Evolutionary conservation across 53 echinoderm and acorn worm genomes (phyloP), one percentile per base, ranked within the genome.

Genomic region (Apostichopus leukothele): DNA sequence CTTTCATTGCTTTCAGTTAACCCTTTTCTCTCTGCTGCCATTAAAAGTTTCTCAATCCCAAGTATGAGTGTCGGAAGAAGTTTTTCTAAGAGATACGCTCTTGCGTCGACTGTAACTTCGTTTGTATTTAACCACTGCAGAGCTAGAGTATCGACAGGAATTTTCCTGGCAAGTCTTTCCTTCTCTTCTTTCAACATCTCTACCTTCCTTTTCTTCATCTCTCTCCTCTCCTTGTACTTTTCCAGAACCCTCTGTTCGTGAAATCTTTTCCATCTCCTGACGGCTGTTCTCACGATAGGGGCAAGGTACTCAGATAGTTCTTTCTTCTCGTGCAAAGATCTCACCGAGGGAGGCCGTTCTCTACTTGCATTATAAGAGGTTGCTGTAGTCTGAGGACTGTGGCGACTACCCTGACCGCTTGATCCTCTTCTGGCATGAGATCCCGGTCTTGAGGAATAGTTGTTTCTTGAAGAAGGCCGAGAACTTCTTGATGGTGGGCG

Each of bases 191-290:
- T 89, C 50, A 92, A 88, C 25, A 53, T 83, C 53, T 94, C 89
- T 5, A 99, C 81, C 13, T 90, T 91, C 7, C 88, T 88, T 50
- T 90, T 94, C 74, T 96, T 96, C 52, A 68, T 87, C 21, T 94
- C 88, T 26, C 91, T 92, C 73, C 95, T 88, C 75, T 96, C 93
- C 83, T 96, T 92, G 91, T 93, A 94, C 51, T 91, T 90, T 85
- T 98, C 99, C 5, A 94, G 91, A 14, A 98, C 96, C 84, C 93
- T 89, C 89, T 98, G 93, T 59, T 98, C 99, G 60, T 98, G 99
- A 71, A 98, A 99, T n/a, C 99, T 88, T 67, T 99, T 99, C 99
- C 99, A 99, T 16, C 96, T 90, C 51, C 95, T 88, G n/a, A 96
- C 96, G 25, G 99, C 99, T 6, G 94, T 89, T 75, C 96, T 99